Evolutionary conservation across 2,888 invertebrate genomes (phyloP), one percentile per base, ranked within the genome.

Genomic region (Scelioninae gen. 1): DNA sequence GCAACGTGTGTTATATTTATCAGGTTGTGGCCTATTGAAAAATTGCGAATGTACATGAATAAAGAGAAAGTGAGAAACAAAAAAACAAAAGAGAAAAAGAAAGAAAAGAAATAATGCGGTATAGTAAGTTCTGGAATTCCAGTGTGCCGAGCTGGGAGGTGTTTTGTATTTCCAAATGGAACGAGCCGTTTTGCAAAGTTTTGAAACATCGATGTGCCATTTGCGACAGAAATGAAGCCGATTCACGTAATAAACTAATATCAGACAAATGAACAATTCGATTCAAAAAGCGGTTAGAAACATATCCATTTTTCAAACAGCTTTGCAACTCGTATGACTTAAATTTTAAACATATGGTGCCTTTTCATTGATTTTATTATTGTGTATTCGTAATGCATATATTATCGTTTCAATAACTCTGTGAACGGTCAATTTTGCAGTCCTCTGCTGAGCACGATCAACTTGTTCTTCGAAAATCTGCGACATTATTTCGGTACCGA

Each of bases 321-420:
- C 60, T 76, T 74, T 79, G 76, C 71, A 80, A 80, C 58, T 55
- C 66, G 74, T 34, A 69, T 62, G 51, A 71, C 16, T 77, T 81
- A 58, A 63, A 82, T 72, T 83, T 80, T 82, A 51, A 74, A 79
- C 77, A 82, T 78, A 63, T 72, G 76, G 83, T 85, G 83, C 85
- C 85, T 85, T 85, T 85, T 85, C 63, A 83, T 83, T 85, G 62
- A 60, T 81, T 81, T 83, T 63, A 68, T 56, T 72, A 74, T 78
- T 72, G 53, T 75, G 51, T 69, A 81, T 71, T 79, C 71, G 63
- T 78, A 68, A 82, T 60, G 65, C 81, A 71, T 74, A 63, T 60
- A 72, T 69, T 83, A 79, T 79, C 63, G 53, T 77, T 78, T 82
- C 45, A 55, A 71, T 69, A 79, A 68, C 75, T 66, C 51, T 68